Evolutionary conservation across 2,888 invertebrate species (phyloP), one percentile per base, ranked within the genome.

Genomic region (Melinaea menophilus): DNA sequence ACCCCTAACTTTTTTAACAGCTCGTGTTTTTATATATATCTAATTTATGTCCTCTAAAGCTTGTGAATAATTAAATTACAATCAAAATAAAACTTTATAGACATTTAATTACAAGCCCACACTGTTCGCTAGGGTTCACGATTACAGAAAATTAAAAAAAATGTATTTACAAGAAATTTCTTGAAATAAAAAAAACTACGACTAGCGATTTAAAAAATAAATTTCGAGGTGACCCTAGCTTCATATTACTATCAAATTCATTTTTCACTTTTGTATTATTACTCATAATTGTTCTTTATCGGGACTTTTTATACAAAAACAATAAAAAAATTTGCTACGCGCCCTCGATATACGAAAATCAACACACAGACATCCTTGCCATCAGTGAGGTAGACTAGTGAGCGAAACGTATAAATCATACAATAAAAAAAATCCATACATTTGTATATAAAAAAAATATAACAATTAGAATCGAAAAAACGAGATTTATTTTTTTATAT

Each of bases 101-200:
- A 46, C 5, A 11, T 47, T 45, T 34, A 4, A 48, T 12, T 22
- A 45, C 12, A 31, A 45, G 31, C 54, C 57, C 54, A 56, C 59
- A 45, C 56, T 46, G 35, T 59, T 55, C 45, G 57, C 54, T 35
- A 63, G 58, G 62, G 59, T 55, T 56, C 45, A 63, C 56, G 59
- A 63, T 62, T 46, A 59, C 9, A 41, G 41, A 9, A 31, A 51
- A 51, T 51, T 11, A 51, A 51, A 51, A 51, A 51, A 51, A 51
- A 51, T 13, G 7, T 31, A 51, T 51, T 41, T 51, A 51, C 51
- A 51, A 13, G 51, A 51, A 9, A 22, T 0, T 51, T 51, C 51
- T 31, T 51, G 35, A 54, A 55, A 12, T 57, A 33, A 3, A 51
- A 13, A 59, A 45, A 46, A 56, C 35, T 34, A 56, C 46, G 46